These are phyloP conservation scores for Gallirallus australis DNA, from an alignment of 2,797 vertebrate species.

Conservation along the genomic window DNA sequence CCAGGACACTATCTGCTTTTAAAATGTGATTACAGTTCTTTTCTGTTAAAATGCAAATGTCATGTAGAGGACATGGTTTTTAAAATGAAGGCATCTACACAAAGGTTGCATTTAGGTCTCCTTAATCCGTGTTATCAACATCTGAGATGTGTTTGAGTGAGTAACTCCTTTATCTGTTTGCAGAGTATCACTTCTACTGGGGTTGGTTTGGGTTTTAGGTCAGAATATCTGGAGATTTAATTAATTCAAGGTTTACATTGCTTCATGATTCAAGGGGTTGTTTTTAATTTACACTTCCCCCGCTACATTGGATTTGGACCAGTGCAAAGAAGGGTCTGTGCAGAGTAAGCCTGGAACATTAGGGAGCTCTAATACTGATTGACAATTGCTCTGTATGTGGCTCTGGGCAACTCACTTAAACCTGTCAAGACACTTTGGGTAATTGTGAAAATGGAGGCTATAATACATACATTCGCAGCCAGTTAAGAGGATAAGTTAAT, in stretches of 20 bases:
- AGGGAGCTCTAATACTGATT: background rate
- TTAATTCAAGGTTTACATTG: background rate
- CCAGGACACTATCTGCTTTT: background rate
- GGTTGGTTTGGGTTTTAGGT: background rate
- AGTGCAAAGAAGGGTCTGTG: background rate
- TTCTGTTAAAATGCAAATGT: background rate
- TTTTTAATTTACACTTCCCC: background rate
- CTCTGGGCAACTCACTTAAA: slow-evolving; percentile 9
- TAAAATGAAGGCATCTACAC: background rate
- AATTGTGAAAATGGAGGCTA: slow-evolving; percentile 6
- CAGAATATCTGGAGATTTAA: background rate
- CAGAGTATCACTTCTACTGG: background rate
- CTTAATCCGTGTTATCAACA: background rate
- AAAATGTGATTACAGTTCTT: background rate
- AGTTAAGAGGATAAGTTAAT: slow-evolving; percentile 33
- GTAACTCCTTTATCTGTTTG: background rate
- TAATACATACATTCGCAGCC: background rate
- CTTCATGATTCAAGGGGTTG: background rate
- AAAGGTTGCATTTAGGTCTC: background rate
- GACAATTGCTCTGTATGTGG: slow-evolving; percentile 34
- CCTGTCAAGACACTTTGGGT: slow-evolving; percentile 29
- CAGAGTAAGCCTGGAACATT: background rate
- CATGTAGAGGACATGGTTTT: background rate
- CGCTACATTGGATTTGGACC: background rate
- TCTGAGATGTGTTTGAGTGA: background rate